A percentile compares a stretch with the other conserved stretches of the same genome.
Conservation (phyloP, 2,113 vertebrate species). For the Haemorhous mexicanus region DNA sequence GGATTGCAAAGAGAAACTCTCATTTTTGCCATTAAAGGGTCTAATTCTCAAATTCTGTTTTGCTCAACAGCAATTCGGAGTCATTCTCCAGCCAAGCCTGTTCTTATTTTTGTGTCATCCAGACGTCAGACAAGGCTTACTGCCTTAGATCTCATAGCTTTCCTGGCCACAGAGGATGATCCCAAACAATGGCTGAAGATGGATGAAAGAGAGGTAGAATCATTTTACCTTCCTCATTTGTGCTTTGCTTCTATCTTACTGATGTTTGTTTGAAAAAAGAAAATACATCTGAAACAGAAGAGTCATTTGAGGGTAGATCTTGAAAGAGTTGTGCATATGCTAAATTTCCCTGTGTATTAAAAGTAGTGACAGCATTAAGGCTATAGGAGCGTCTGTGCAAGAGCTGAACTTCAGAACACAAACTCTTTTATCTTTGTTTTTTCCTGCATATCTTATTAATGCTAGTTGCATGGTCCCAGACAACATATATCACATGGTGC, state of each 20-base stretch:
- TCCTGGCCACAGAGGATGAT: conserved; percentile 94
- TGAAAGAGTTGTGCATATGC: not conserved
- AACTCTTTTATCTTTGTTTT: conserved; percentile 35
- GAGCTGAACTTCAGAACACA: not conserved
- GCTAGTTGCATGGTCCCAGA: not conserved
- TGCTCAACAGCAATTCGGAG: conserved; percentile 88
- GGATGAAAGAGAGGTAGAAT: conserved; percentile 92
- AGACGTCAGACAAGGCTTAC: conserved; percentile 95
- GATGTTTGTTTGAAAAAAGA: not conserved
- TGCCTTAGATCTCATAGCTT: conserved; percentile 94
- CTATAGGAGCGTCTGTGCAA: not conserved
- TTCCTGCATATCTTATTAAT: not conserved
- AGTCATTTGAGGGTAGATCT: not conserved
- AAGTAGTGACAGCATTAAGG: not conserved
- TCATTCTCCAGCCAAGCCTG: conserved; percentile 95
- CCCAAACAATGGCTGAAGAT: conserved; percentile 99
- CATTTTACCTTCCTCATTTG: not conserved
- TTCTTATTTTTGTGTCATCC: conserved; percentile 97
- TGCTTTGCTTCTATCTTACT: not conserved
- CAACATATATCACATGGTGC: not conserved
- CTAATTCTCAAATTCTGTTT: conserved; percentile 27
- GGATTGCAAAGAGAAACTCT: not conserved
- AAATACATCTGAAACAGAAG: not conserved
- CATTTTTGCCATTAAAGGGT: not conserved
- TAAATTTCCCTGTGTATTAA: not conserved